Conservation (phyloP, 2,113 vertebrate genomes). For the Pardalotus punctatus region DNA sequence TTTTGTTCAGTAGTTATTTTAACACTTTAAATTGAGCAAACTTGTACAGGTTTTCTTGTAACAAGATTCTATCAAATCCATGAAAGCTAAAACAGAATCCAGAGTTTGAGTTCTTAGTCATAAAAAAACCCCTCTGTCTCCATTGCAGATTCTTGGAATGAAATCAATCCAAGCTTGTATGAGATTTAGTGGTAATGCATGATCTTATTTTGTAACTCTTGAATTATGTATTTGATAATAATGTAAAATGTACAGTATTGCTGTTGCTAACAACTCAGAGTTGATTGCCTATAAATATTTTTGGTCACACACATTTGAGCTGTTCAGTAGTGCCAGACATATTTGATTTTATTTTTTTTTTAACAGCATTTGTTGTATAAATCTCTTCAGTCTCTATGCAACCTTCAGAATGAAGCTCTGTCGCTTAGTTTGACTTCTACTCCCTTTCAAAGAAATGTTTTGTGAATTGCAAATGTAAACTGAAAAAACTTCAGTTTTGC, state of each 20-base stretch:
- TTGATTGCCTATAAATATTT: constrained; percentile 75
- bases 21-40: constrained; percentile 37
- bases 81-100: constrained; percentile 42
- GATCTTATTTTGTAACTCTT: constrained; percentile 74
- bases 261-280: constrained; percentile 72
- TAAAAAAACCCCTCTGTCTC: constrained; percentile 40
- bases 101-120: neutral
- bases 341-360: constrained; percentile 1
- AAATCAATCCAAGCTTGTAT: constrained; percentile 64
- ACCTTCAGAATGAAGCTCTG: constrained; percentile 38
- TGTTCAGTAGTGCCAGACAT: constrained; percentile 55
- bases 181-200: constrained; percentile 78
- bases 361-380: constrained; percentile 49
- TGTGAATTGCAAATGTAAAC: neutral
- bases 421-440: neutral
- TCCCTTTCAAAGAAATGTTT: neutral
- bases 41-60: constrained; percentile 51
- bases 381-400: constrained; percentile 71
- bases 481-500: neutral
- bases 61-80: neutral
- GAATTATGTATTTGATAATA: constrained; percentile 74
- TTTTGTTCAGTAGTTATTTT: constrained; percentile 55
- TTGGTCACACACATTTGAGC: constrained; percentile 67
- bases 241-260: constrained; percentile 83
- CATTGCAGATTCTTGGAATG: constrained; percentile 50